These are phyloP conservation scores for Cylas formicarius DNA, from an alignment of 1,140 invertebrate species.

Conservation along the genomic window DNA sequence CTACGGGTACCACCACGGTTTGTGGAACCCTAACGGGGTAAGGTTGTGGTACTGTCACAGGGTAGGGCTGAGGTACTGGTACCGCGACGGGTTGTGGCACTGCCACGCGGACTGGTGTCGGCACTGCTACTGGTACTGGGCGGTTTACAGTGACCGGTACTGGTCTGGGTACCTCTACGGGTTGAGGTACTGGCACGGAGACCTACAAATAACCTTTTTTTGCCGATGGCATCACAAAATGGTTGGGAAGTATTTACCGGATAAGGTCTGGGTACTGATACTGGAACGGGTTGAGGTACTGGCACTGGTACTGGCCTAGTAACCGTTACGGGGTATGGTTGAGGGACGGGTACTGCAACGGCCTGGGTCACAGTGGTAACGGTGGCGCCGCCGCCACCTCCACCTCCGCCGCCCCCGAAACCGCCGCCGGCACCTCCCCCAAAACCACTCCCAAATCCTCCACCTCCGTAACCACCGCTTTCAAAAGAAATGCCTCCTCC, in stretches of 20 bases:
- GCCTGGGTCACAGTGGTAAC: conserved; percentile 26
- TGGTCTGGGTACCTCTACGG: conserved; percentile 28
- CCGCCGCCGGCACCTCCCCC: conserved; percentile 26
- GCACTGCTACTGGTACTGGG: conserved; percentile 30
- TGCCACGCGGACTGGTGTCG: conserved; percentile 28
- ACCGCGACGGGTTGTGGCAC: conserved; percentile 34
- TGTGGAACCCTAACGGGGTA: conserved; percentile 33
- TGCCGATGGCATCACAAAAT: not conserved
- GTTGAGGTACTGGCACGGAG: conserved; percentile 38
- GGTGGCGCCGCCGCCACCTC: conserved; percentile 22
- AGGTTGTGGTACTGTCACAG: conserved; percentile 32
- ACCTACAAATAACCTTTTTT: conserved; percentile 11
- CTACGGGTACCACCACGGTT: conserved; percentile 29
- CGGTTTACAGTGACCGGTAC: conserved; percentile 29
- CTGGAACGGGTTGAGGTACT: conserved; percentile 39
- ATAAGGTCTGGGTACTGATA: conserved; percentile 37
- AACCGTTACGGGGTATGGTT: conserved; percentile 41
- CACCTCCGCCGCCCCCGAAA: conserved; percentile 20
- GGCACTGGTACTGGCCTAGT: conserved; percentile 44
- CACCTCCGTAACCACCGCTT: conserved; percentile 14
- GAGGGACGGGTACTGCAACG: conserved; percentile 34
- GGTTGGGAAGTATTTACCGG: conserved; percentile 29
- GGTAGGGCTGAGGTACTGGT: conserved; percentile 30
- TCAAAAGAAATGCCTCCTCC: too few species aligned
- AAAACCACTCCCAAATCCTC: conserved; percentile 22